Evolutionary conservation across 2,888 invertebrate species (phyloP), one percentile per base, ranked within the genome.

Genomic region (Cataglyphis livida): DNA sequence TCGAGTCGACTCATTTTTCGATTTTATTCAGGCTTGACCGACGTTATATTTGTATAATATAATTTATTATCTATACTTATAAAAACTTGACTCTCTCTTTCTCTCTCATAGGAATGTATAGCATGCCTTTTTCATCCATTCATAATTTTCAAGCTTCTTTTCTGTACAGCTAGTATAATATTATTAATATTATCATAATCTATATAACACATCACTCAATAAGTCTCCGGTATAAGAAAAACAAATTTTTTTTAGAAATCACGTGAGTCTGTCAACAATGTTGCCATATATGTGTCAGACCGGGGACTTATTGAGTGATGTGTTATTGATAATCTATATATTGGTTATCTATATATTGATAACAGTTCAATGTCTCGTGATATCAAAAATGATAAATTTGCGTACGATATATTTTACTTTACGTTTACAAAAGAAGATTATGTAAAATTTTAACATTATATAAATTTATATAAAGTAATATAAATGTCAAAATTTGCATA

Each of bases 181-280:
- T 73, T 73, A 73, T 59, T 5, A 12, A 32, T 41, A 28, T 65
- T 70, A 76, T 57, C 21, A 32, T 44, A 78, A 78, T 71, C n/a
- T 21, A 21, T 21, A 21, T 21, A 21, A 21, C 21, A 21, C 21
- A 21, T 21, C 21, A 21, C 21, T 21, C 21, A 21, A 21, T 21
- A 21, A 21, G 21, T 21, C 21, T 21, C 21, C 21, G 21, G 21
- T 21, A 21, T 21, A 21, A 21, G 21, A 21, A 21, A 21, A 21
- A 21, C 21, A 21, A 21, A 21, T 21, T 21, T 21, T 21, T 21
- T 21, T 21, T 21, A 21, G 21, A 21, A 21, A 21, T 21, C 21
- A 21, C 21, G 21, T 21, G 21, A 21, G 21, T 21, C 21, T 21
- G 21, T 21, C 21, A 21, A 21, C 21, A 21, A 21, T 21, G 21